Evolutionary conservation across 2,888 invertebrate genomes (phyloP), one percentile per base, ranked within the genome.

Genomic region (Saturnia japonica): DNA sequence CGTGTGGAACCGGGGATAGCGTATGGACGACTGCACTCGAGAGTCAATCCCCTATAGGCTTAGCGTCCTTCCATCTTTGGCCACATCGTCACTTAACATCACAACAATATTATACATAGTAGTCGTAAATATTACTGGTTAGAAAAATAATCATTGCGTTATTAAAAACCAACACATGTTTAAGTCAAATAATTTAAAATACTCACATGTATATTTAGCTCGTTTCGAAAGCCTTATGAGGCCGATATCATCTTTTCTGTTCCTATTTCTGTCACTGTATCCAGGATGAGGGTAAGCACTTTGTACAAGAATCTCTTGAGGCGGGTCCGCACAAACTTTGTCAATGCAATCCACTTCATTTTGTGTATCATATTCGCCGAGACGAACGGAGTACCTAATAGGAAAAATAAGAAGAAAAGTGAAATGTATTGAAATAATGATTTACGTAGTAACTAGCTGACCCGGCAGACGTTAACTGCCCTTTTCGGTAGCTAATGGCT

Each of bases 321-420:
- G 95, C 0, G 95, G 93, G 67, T 96, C 96, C 0, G 97, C 95
- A 79, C 97, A 97, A 9, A 89, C 71, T 73, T 84, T 76, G 79
- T 91, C 82, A 28, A 94, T 87, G 83, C 96, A 96, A 80, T 96
- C 96, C 0, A 93, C 87, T 54, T 95, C 94, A 1, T 93, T 94
- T 75, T 95, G 94, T 0, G 93, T 94, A 80, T 96, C 95, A 78
- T 96, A 96, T 86, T 96, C 96, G 0, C 96, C 96, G 57, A 96
- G 86, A 16, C 96, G 94, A 3, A 95, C 94, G 60, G 91, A 88
- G 74, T 90, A 87, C 72, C 95, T 95, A 78, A 14, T 14, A n/a
- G 85, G 74, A 67, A 47, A 4, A 34, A 34, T 6, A n/a, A n/a
- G n/a, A n/a, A n/a, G n/a, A n/a, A n/a, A n/a, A n/a, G n/a, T n/a